Evolutionary conservation across 2,113 vertebrate species (phyloP), one percentile per base, ranked within the genome.

Genomic region (Lagenorhynchus albirostris): DNA sequence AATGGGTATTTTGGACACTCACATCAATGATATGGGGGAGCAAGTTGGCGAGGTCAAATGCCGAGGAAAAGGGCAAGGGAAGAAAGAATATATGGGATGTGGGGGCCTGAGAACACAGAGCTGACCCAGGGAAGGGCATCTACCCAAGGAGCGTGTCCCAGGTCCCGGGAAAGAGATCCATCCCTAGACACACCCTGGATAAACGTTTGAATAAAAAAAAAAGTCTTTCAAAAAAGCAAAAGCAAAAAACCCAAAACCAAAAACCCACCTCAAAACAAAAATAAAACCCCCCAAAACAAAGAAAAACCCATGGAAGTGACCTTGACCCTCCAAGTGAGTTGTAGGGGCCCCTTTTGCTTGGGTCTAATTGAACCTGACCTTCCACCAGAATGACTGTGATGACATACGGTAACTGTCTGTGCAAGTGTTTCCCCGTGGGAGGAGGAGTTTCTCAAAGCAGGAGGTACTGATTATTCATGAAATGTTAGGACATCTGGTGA

Each of bases 121-220:
- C 26, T 36, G 50, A 74, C 23, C 60, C 38, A 58, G 71, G 47
- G 55, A 71, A 17, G 41, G 55, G 70, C 5, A 10, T n/a, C 53
- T 60, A 47, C 53, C 91, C 38, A 41, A 47, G 55, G 68, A 55
- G 33, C 70, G 55, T 74, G 17, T 33, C 50, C 68, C 65, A 70
- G 81, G 41, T n/a, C 68, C 85, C 25, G 17, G 70, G 41, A 87
- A 96, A 79, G 55, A 95, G 83, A 80, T 9, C 29, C 41, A 31
- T 11, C 36, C 63, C 41, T 33, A 79, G 63, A 80, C 25, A 68
- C 20, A 80, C 63, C 63, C 74, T 53, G 50, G 74, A 12, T 87
- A 83, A 86, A 63, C 9, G 36, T 36, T 0, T 50, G 25, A 82
- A 79, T 20, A 50, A 23, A n/a, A 79, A 55, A 25, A 13, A 80